These are phyloP conservation scores for Tupiocoris notatus DNA, from an alignment of 2,888 invertebrate species.

Conservation along the genomic window DNA sequence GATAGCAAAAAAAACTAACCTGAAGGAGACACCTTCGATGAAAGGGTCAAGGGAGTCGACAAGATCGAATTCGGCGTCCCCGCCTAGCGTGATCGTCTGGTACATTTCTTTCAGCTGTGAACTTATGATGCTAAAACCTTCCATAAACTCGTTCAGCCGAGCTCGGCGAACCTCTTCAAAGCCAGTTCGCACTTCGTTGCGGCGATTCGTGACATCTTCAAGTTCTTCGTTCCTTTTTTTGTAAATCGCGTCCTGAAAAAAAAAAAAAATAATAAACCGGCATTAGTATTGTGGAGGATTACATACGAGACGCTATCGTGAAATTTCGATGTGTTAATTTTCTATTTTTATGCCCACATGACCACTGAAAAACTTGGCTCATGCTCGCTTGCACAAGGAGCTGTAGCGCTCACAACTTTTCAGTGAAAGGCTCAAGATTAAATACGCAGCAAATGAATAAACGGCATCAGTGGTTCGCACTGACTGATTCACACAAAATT, in stretches of 20 bases:
- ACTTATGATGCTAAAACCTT: slow-evolving; percentile 85
- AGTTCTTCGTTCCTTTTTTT: slow-evolving; percentile 70
- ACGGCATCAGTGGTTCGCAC: no score
- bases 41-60: slow-evolving; percentile 96
- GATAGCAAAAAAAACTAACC: slow-evolving; percentile 56
- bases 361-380: no score
- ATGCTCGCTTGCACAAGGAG: no score
- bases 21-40: slow-evolving; percentile 90
- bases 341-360: no score
- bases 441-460: no score
- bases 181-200: slow-evolving; percentile 73
- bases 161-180: slow-evolving; percentile 69
- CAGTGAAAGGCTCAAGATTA: no score
- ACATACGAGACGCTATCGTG: no score
- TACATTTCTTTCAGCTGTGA: slow-evolving; percentile 94
- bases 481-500: no score
- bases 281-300: no score
- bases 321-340: no score
- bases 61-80: slow-evolving; percentile 94
- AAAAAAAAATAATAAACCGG: background rate
- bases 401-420: no score
- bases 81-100: slow-evolving; percentile 95
- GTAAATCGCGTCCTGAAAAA: slow-evolving; percentile 19
- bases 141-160: slow-evolving; percentile 76
- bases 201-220: slow-evolving; percentile 72